These are phyloP conservation scores for Hylaea fasciaria DNA, from an alignment of 2,888 invertebrate species.

Conservation along the genomic window DNA sequence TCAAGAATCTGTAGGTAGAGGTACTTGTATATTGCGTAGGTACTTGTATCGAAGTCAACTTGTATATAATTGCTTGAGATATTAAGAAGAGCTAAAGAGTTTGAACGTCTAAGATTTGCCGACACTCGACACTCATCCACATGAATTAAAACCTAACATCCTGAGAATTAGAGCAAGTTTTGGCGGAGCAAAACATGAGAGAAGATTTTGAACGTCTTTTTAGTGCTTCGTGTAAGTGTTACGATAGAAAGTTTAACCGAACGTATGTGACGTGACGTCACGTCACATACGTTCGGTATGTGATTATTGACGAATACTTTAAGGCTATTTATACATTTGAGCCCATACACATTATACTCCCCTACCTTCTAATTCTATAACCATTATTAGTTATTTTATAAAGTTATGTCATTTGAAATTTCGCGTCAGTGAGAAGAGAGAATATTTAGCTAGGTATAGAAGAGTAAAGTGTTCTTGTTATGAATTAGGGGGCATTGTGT, in stretches of 20 bases:
- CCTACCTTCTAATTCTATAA: neutral
- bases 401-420: too few relatives aligned
- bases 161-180: neutral
- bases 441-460: too few relatives aligned
- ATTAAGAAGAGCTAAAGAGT: neutral
- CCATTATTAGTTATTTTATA: neutral
- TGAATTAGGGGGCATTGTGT: too few relatives aligned
- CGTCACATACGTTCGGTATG: conserved; percentile 3
- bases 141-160: neutral
- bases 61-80: neutral
- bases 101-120: neutral
- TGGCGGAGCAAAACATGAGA: neutral
- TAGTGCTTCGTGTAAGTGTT: conserved; percentile 16
- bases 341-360: neutral
- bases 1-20: neutral
- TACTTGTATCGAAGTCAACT: too few relatives aligned
- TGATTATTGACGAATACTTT: conserved; percentile 19
- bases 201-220: conserved; percentile 4
- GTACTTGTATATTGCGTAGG: too few relatives aligned
- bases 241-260: conserved; percentile 6
- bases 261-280: too few relatives aligned
- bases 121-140: too few relatives aligned
- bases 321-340: conserved; percentile 7
- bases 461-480: too few relatives aligned
- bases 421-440: too few relatives aligned